A percentile compares a stretch with the other conserved stretches of the same genome.
Conservation (phyloP, 1,140 invertebrate genomes). For the Eueides isabella region DNA sequence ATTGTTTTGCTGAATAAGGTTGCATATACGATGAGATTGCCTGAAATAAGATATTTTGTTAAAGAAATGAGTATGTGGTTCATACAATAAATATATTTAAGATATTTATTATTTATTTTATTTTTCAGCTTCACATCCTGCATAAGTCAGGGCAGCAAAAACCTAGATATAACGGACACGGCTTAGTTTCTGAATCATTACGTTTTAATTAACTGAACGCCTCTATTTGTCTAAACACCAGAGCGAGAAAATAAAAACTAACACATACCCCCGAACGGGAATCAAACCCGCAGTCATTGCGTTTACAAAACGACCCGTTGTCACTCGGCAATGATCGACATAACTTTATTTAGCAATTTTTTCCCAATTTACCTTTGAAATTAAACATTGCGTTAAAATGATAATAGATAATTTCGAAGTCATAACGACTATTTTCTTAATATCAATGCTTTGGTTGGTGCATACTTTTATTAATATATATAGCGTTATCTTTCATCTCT, state of each 20-base stretch:
- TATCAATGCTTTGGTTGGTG: not conserved
- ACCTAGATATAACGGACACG: too few species aligned
- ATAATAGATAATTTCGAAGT: constrained; percentile 23
- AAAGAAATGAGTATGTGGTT: too few species aligned
- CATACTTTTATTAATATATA: constrained; percentile 14
- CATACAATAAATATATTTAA: too few species aligned
- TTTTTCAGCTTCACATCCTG: too few species aligned
- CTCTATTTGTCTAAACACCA: not conserved
- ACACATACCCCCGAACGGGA: not conserved
- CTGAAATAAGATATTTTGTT: constrained; percentile 30
- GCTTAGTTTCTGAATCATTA: too few species aligned
- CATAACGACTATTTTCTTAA: constrained; percentile 30
- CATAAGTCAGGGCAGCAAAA: too few species aligned
- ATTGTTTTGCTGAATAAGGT: constrained; percentile 15
- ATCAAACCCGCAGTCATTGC: not conserved
- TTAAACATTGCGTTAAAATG: constrained; percentile 25
- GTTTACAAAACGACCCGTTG: too few species aligned
- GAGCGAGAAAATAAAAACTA: not conserved
- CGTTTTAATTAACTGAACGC: too few species aligned
- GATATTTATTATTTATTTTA: too few species aligned
- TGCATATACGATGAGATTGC: constrained; percentile 23
- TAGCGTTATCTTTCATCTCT: constrained; percentile 17
- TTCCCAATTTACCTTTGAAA: constrained; percentile 29
- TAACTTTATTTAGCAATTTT: not conserved
- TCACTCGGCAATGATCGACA: too few species aligned